A percentile compares a stretch with the other conserved stretches of the same genome.
Evolutionary conservation across 2,797 vertebrate species (phyloP).

Genomic region (Cottoperca gobio): DNA sequence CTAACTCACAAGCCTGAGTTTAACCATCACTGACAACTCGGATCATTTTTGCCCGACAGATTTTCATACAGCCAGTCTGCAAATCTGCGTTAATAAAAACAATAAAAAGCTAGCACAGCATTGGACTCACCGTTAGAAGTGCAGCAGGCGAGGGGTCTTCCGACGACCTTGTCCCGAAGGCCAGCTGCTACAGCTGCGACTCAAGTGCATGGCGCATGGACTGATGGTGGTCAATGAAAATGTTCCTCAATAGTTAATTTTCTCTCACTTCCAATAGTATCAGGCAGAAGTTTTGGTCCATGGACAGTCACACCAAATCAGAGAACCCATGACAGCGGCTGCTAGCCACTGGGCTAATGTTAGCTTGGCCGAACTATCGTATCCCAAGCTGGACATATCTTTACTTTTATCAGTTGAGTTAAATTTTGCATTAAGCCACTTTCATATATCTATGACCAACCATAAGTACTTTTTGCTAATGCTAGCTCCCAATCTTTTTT

Average conservation of each 20-base stretch:
- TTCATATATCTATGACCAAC: neutral
- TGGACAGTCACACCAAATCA: neutral
- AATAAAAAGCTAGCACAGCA: neutral
- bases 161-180: neutral
- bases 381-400: fast-evolving
- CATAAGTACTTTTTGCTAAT: neutral
- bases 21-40: neutral
- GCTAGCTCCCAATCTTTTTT: too few species aligned
- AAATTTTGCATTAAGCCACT: too few species aligned
- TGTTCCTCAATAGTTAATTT: neutral
- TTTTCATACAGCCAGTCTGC: neutral
- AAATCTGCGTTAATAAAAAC: neutral
- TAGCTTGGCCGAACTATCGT: neutral
- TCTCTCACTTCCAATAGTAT: neutral
- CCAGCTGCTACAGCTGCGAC: neutral
- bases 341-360: neutral
- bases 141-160: neutral
- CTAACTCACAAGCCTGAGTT: neutral
- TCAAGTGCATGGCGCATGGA: neutral
- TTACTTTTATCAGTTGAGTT: neutral
- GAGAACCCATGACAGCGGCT: neutral
- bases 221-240: neutral
- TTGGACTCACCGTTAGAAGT: neutral
- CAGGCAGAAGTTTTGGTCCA: neutral
- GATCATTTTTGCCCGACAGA: neutral